phyloP scores from a whole-genome alignment of 2,888 invertebrate species.

The Catocala nupta region DNA sequence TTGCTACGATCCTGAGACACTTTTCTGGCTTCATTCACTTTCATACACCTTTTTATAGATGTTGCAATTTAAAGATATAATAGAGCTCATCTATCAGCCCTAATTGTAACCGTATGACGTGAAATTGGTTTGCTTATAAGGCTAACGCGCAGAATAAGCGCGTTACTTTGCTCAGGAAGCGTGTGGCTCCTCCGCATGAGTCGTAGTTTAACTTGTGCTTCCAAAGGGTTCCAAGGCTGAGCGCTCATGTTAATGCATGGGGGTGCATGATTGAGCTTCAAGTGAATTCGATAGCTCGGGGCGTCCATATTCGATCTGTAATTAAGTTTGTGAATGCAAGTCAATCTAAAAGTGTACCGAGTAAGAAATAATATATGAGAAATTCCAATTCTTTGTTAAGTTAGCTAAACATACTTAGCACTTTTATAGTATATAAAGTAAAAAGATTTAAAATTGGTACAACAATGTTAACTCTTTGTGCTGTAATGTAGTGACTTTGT shows the following conservation, averaged over 20 bases:
- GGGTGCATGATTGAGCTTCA: slow-evolving; percentile 2
- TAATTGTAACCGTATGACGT: slow-evolving; percentile 3
- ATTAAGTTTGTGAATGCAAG: not conserved
- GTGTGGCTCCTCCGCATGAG: not conserved
- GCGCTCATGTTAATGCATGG: slow-evolving; percentile 1
- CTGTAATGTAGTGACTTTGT: too few relatives aligned
- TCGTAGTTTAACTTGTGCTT: not conserved
- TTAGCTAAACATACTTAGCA: too few relatives aligned
- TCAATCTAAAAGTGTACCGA: too few relatives aligned
- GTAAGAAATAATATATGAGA: too few relatives aligned
- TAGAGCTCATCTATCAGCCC: slow-evolving; percentile 1
- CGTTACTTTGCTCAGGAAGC: slow-evolving; percentile 6
- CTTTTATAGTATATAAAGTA: too few relatives aligned
- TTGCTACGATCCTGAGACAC: too few relatives aligned
- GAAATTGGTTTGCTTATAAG: slow-evolving; percentile 1
- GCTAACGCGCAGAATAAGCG: slow-evolving; percentile 4
- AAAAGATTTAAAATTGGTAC: too few relatives aligned
- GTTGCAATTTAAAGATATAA: too few relatives aligned
- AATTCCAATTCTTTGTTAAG: too few relatives aligned
- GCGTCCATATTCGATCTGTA: not conserved
- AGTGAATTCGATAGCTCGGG: not conserved
- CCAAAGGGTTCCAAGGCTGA: not conserved
- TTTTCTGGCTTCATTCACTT: too few relatives aligned
- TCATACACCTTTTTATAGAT: too few relatives aligned
- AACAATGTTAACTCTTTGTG: too few relatives aligned